Conservation (phyloP, 2,888 invertebrate genomes). For the Phyllotreta cruciferae region DNA sequence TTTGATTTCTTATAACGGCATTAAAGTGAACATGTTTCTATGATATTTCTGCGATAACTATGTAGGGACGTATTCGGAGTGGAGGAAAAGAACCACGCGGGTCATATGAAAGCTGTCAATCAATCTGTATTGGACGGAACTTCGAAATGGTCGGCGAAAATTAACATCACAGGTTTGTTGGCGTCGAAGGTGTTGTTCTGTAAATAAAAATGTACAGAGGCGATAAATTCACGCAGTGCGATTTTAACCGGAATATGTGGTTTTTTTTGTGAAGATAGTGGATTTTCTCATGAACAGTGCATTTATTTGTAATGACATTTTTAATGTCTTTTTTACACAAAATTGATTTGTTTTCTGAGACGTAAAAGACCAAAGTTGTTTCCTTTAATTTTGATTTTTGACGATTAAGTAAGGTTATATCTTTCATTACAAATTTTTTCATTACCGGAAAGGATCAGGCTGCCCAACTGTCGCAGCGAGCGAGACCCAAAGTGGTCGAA, state of each 20-base stretch:
- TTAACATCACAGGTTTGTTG: conserved; percentile 98
- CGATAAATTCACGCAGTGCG: background rate
- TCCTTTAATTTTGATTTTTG: too few species aligned
- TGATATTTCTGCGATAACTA: conserved; percentile 33
- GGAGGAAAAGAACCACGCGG: conserved; percentile 91
- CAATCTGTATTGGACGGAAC: conserved; percentile 99
- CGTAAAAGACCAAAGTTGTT: too few species aligned
- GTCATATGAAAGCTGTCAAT: conserved; percentile 98
- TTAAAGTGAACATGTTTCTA: conserved; percentile 18
- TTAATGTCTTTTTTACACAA: too few species aligned
- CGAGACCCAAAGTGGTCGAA: too few species aligned
- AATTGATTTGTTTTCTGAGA: background rate
- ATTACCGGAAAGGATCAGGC: too few species aligned
- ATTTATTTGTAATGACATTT: too few species aligned
- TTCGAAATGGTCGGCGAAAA: conserved; percentile 99
- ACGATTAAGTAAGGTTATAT: too few species aligned
- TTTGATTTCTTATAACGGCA: conserved; percentile 2
- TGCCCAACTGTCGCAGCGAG: too few species aligned
- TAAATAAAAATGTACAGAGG: conserved; percentile 19
- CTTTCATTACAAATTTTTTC: too few species aligned
- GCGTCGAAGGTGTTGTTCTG: conserved; percentile 18
- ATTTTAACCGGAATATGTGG: background rate
- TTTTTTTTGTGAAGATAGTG: too few species aligned
- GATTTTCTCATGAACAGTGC: too few species aligned
- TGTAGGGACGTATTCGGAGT: conserved; percentile 93